Conservation (phyloP, 2,888 invertebrate species). For the Parnassius apollo region DNA sequence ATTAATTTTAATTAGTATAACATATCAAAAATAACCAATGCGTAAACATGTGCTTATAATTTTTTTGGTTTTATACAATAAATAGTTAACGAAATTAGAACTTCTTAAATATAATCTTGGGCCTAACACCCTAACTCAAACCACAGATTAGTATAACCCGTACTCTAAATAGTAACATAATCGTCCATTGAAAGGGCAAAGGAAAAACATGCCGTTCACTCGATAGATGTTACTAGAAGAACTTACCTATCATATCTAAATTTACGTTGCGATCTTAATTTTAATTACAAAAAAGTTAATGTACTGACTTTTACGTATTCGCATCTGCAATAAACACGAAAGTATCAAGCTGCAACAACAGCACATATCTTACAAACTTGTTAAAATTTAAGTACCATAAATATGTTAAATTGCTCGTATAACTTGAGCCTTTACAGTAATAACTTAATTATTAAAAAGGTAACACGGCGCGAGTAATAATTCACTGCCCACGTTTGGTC, state of each 20-base stretch:
- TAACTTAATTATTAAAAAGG: constrained; percentile 65
- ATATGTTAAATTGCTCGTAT: constrained; percentile 29
- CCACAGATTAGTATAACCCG: too few relatives aligned
- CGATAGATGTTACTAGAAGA: too few relatives aligned
- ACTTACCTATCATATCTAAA: background rate
- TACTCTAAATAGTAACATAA: too few relatives aligned
- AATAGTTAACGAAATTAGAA: too few relatives aligned
- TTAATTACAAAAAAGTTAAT: constrained; percentile 12
- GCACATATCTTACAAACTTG: constrained; percentile 14
- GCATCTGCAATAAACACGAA: constrained; percentile 1
- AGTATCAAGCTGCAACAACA: constrained; percentile 5
- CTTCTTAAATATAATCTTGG: too few relatives aligned
- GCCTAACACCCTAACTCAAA: too few relatives aligned
- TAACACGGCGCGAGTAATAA: constrained; percentile 45
- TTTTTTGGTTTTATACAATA: too few relatives aligned
- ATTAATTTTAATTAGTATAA: too few relatives aligned
- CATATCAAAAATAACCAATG: too few relatives aligned
- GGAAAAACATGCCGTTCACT: too few relatives aligned
- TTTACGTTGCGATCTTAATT: constrained; percentile 2
- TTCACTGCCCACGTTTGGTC: constrained; percentile 56
- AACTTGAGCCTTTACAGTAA: constrained; percentile 40
- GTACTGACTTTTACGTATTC: background rate
- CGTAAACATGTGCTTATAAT: too few relatives aligned
- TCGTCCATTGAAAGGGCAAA: too few relatives aligned
- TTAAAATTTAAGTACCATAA: constrained; percentile 27